These are phyloP conservation scores for Ridgeia piscesae DNA, from an alignment of 1,140 invertebrate species.

Conservation along the genomic window DNA sequence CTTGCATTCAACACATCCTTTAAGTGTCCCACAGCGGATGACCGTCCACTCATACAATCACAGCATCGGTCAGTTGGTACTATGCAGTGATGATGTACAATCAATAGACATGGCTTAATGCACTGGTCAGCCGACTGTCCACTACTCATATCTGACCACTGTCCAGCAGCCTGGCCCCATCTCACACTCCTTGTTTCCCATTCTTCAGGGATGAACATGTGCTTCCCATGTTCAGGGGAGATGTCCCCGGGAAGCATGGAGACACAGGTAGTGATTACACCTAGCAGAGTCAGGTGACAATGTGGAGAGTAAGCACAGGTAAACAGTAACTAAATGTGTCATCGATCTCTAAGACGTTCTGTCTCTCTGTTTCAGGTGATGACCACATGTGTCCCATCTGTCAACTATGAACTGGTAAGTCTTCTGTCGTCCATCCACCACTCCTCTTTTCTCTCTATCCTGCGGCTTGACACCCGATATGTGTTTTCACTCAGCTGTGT, in stretches of 20 bases:
- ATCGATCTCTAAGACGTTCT: neutral
- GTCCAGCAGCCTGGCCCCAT: neutral
- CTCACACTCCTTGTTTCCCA: neutral
- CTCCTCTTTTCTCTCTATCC: neutral
- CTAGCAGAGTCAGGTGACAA: too few species aligned
- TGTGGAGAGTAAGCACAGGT: too few species aligned
- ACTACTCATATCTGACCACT: neutral
- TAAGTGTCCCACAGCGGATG: neutral
- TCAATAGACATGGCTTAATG: neutral
- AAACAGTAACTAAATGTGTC: too few species aligned
- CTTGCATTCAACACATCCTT: neutral
- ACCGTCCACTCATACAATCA: neutral
- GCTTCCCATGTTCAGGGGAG: neutral
- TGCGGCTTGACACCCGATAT: neutral
- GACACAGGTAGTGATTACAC: too few species aligned
- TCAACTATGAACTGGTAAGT: conserved; percentile 20
- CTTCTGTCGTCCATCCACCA: neutral
- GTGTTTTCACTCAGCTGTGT: neutral
- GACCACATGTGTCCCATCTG: conserved; percentile 12
- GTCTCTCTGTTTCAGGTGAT: conserved; percentile 10
- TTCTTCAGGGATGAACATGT: neutral
- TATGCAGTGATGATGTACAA: neutral
- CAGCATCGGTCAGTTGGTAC: neutral
- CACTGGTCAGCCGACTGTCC: neutral
- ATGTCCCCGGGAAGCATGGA: neutral